Evolutionary conservation across 2,888 invertebrate genomes (phyloP), one percentile per base, ranked within the genome.

Genomic region (Orthosia gothica): DNA sequence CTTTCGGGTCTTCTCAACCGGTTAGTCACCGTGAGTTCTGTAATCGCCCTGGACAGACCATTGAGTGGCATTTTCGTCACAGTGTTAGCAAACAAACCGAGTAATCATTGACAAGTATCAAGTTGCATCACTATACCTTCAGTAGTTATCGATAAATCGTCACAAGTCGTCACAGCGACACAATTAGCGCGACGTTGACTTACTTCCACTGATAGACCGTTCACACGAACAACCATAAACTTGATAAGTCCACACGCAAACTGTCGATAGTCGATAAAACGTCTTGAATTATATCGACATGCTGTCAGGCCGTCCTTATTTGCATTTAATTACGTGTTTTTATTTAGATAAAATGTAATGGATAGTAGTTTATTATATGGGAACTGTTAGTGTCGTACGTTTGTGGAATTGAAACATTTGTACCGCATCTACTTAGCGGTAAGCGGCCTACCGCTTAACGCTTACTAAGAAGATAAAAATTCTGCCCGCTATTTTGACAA

Each of bases 101-200:
- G 15, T 55, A 16, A 79, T 49, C 52, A 52, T 26, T 49, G 57
- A 52, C 40, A 69, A 84, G 81, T 83, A 81, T 80, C 81, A 80
- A 84, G 65, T 67, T 40, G 18, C 54, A 5, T 57, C 68, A 40
- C 26, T 62, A 9, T 23, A 18, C 50, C 32, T 49, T 54, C 70
- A 71, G 55, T 20, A 70, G 65, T 63, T 70, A 76, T 76, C 81
- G 70, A 76, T 73, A 40, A 67, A 76, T 73, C 81, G 73, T 71
- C 85, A 81, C 72, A 69, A 49, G 81, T 70, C 81, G 82, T 76
- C 82, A 84, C 76, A 52, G 66, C 82, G 82, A 82, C 84, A 82
- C 81, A 94, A 94, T 94, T 94, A 94, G 92, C 83, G 77, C 86
- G 93, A 93, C 93, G 87, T 89, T 94, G 93, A 94, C 88, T 94